phyloP scores from a whole-genome alignment of 92 coral and sea anemone species.

The Porites rus region DNA sequence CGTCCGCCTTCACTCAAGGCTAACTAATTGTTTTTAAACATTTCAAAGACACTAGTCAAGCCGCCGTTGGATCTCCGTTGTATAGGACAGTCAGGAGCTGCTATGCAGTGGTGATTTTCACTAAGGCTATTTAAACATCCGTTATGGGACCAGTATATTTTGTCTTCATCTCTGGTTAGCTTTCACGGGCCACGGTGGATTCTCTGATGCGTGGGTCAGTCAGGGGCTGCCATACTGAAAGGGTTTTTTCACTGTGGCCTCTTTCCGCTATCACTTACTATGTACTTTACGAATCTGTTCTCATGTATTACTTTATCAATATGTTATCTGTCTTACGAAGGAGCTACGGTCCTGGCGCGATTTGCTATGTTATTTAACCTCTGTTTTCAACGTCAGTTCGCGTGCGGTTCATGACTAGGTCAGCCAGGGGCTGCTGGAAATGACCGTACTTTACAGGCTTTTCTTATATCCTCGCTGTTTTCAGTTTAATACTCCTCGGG shows the following conservation, averaged over 20 bases:
- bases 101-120: constrained; percentile 25
- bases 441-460: not conserved
- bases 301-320: not conserved
- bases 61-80: constrained; percentile 6
- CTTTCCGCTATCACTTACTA: not conserved
- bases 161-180: constrained; percentile 16
- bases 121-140: not conserved
- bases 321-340: not conserved
- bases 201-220: too few relatives aligned
- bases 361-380: not conserved
- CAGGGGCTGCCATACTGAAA: too few relatives aligned
- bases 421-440: constrained; percentile 14
- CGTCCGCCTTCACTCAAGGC: constrained; percentile 42
- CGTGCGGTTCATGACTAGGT: constrained; percentile 18
- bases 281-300: constrained; percentile 1
- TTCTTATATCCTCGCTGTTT: constrained; percentile 3
- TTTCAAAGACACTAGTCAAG: constrained; percentile 11
- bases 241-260: too few relatives aligned
- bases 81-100: constrained; percentile 38
- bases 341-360: not conserved
- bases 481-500: constrained; percentile 3
- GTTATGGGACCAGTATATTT: constrained; percentile 18
- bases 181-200: not conserved
- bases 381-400: constrained; percentile 12
- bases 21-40: constrained; percentile 15